A percentile compares a stretch with the other conserved stretches of the same genome.
phyloP scores from a whole-genome alignment of 2,113 vertebrate species.

The Ceyx margarethae region DNA sequence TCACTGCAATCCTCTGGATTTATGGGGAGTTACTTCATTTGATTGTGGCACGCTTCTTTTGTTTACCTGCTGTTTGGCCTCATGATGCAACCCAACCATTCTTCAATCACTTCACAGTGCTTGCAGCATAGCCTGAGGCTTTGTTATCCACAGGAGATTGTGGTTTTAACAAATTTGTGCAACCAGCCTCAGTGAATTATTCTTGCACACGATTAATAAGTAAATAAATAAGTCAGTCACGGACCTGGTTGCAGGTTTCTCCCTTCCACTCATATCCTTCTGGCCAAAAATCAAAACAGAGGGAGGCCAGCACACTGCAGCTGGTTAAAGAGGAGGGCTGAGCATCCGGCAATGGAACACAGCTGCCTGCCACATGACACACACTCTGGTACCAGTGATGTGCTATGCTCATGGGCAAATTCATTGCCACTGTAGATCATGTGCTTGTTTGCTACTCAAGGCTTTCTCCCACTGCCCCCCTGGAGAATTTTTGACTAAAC shows the following conservation, averaged over 20 bases:
- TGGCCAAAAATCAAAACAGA: neutral
- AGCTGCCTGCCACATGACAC: neutral
- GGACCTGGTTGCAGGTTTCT: neutral
- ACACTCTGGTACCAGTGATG: neutral
- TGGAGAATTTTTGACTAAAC: neutral
- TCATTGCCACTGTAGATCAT: neutral
- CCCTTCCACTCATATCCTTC: neutral
- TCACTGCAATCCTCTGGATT: neutral
- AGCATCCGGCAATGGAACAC: neutral
- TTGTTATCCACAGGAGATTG: neutral
- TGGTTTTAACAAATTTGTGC: neutral
- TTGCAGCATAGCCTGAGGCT: neutral
- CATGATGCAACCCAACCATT: neutral
- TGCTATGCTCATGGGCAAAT: neutral
- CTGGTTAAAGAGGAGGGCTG: neutral
- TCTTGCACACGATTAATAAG: neutral
- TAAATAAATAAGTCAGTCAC: neutral
- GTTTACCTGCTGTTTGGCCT: conserved; percentile 25
- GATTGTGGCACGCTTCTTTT: neutral
- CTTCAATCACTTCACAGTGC: neutral
- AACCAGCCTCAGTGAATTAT: neutral
- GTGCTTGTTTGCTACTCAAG: neutral
- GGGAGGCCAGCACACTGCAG: neutral
- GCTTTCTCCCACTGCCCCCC: neutral
- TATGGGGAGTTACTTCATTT: neutral